Base-by-base conservation (phyloP, 2,113 vertebrate species). In the Sylvia atricapilla region DNA sequence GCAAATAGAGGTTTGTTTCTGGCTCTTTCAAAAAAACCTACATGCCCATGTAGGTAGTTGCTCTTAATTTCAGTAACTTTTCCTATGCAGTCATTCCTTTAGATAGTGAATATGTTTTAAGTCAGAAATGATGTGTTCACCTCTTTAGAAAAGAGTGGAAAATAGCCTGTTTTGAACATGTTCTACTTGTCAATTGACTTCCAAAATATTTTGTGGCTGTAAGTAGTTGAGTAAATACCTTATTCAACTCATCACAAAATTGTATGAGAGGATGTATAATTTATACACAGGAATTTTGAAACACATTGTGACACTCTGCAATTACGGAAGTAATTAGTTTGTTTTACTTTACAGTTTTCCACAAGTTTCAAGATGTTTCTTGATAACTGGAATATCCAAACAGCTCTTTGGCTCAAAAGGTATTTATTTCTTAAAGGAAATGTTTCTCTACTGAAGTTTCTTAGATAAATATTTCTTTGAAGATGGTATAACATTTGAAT, bases 381-480 rank as follows among this genome's bases (percentile, higher is more conserved):
- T 55, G 99, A 99, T 97, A 99, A 99, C 79, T 99, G 99, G 99
- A 99, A 99, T 96, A 99, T 99, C 93, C 99, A 99, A 95, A 99
- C 99, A 95, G 98, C 99, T 60, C 99, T 99, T 79, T 99, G 99
- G 99, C 98, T 99, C 50, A 99, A 99, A 98, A 99, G 99, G 99
- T 99, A 98, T 86, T 25, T 91, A 59, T 79, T 72, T 76, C 33
- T 75, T 82, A n/a, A 52, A 87, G 13, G 33, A 88, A 75, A 58
- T 87, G 52, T 63, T 96, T 94, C 25, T 84, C 4, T 11, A 17
- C 13, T 80, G 8, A 73, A 19, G 5, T 59, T 63, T 87, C 33
- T 84, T 84, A 59, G 20, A 85, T 35, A 28, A 53, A 11, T 74
- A 59, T 47, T 52, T 86, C 7, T 86, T 58, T 72, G 44, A 70